A percentile compares a stretch with the other conserved stretches of the same genome.
These are phyloP conservation scores for Stercorarius parasiticus DNA, from an alignment of 2,113 vertebrate genomes.

Conservation along the genomic window DNA sequence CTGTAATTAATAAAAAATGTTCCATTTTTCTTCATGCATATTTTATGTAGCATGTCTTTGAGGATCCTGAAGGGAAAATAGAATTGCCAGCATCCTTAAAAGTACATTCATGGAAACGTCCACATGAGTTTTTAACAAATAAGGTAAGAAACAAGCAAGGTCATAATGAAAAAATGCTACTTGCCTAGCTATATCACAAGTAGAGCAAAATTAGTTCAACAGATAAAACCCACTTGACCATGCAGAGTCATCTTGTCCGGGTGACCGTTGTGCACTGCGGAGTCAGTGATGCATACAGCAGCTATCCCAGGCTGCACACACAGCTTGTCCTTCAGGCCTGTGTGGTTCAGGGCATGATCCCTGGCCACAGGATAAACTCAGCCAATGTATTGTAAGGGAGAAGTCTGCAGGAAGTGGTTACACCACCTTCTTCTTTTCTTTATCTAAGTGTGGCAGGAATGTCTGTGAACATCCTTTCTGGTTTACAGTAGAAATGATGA, in stretches of 20 bases:
- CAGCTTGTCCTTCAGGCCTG: background rate
- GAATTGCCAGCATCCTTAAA: slow-evolving; percentile 81
- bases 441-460: background rate
- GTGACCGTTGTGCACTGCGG: rapidly evolving
- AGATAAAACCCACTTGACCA: background rate
- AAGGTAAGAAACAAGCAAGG: slow-evolving; percentile 71
- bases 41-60: slow-evolving; percentile 80
- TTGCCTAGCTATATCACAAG: background rate
- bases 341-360: rapidly evolving
- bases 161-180: background rate
- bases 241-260: background rate
- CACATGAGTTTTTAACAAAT: slow-evolving; percentile 79
- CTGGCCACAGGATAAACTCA: background rate
- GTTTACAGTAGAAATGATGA: background rate
- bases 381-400: background rate
- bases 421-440: background rate
- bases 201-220: background rate
- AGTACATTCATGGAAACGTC: slow-evolving; percentile 89
- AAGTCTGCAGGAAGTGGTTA: background rate
- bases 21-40: background rate
- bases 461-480: background rate
- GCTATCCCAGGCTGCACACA: background rate
- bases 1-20: background rate
- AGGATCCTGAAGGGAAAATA: slow-evolving; percentile 90
- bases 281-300: rapidly evolving